phyloP scores from a whole-genome alignment of 2,888 invertebrate species.

The Monochamus alternatus region DNA sequence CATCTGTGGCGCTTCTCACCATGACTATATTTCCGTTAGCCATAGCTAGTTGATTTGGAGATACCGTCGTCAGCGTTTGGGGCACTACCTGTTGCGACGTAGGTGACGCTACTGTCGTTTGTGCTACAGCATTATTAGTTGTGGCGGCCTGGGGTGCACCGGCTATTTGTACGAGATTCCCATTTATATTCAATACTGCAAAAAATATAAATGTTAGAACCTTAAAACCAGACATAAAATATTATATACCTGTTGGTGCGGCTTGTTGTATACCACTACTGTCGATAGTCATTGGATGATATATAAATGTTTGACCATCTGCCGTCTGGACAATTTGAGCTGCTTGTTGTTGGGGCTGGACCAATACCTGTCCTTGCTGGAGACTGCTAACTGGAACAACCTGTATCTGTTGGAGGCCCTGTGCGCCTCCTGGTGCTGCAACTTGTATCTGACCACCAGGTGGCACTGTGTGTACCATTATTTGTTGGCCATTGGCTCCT shows the following conservation, averaged over 20 bases:
- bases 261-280: slow-evolving; percentile 74
- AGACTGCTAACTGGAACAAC: slow-evolving; percentile 82
- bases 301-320: slow-evolving; percentile 94
- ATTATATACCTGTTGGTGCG: slow-evolving; percentile 73
- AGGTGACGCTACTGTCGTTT: slow-evolving; percentile 66
- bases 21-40: slow-evolving; percentile 84
- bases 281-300: slow-evolving; percentile 83
- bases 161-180: slow-evolving; percentile 82
- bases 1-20: slow-evolving; percentile 74
- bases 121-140: slow-evolving; percentile 62
- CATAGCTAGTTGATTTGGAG: slow-evolving; percentile 74
- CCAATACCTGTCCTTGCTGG: slow-evolving; percentile 76
- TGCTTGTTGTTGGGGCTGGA: slow-evolving; percentile 76
- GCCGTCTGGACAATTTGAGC: slow-evolving; percentile 92
- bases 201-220: slow-evolving; percentile 42
- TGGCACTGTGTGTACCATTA: slow-evolving; percentile 80
- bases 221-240: too few relatives aligned
- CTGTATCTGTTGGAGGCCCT: slow-evolving; percentile 81
- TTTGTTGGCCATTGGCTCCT: slow-evolving; percentile 80
- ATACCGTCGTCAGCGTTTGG: slow-evolving; percentile 69
- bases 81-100: slow-evolving; percentile 70
- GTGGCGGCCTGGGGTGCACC: slow-evolving; percentile 68
- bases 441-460: slow-evolving; percentile 78
- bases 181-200: slow-evolving; percentile 84
- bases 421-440: slow-evolving; percentile 73